These are phyloP conservation scores for Batillaria attramentaria DNA, from an alignment of 1,140 invertebrate species.

Conservation along the genomic window DNA sequence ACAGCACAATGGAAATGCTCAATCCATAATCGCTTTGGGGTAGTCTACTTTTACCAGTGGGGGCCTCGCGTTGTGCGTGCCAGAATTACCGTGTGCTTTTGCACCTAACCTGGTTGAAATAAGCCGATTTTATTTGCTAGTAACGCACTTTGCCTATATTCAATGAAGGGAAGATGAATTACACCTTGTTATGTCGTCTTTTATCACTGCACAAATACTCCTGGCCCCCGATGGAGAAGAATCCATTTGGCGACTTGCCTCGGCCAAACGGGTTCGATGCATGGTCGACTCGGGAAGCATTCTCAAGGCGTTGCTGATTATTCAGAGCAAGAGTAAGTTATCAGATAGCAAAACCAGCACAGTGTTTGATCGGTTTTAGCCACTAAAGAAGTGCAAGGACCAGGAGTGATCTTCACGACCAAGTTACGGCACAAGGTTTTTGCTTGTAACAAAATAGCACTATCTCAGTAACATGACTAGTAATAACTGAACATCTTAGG, in stretches of 20 bases:
- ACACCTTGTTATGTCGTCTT: too few species aligned
- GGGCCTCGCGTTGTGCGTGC: neutral
- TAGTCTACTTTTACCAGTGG: neutral
- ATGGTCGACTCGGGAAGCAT: conserved; percentile 6
- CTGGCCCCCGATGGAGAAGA: conserved; percentile 1
- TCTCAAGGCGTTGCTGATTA: neutral
- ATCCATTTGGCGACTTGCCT: conserved; percentile 8
- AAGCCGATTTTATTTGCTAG: neutral
- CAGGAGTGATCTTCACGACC: neutral
- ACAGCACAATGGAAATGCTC: neutral
- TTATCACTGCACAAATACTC: neutral
- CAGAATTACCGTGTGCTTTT: neutral
- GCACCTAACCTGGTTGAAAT: neutral
- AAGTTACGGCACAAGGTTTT: too few species aligned
- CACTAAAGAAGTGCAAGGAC: neutral
- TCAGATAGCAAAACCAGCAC: neutral
- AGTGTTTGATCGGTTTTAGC: neutral
- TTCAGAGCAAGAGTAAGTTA: conserved; percentile 4
- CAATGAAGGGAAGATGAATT: too few species aligned
- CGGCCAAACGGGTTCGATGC: conserved; percentile 8
- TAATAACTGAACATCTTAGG: conserved; percentile 13
- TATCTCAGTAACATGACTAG: neutral
- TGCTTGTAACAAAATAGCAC: neutral
- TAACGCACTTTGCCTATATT: neutral
- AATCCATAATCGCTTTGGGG: conserved; percentile 7